phyloP scores from a whole-genome alignment of 2,113 vertebrate genomes.

The cattle (Bos taurus) region DNA sequence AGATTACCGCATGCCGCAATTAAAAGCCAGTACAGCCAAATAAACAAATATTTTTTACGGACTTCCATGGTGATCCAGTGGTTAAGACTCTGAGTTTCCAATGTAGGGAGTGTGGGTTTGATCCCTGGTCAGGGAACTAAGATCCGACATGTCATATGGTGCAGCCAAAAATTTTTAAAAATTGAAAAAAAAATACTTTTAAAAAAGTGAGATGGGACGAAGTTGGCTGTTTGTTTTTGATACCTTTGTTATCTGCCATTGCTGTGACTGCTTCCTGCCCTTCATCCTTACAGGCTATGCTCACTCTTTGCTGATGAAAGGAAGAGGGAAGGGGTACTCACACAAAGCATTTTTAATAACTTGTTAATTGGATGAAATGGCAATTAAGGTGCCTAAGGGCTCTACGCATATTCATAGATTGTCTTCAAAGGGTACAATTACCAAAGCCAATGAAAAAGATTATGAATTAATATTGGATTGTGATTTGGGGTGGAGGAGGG shows the following conservation, averaged over 20 bases:
- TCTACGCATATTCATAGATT: constrained; percentile 23
- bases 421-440: constrained; percentile 54
- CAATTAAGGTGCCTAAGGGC: constrained; percentile 25
- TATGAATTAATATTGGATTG: constrained; percentile 37
- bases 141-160: background rate
- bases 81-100: background rate
- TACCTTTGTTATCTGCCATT: background rate
- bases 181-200: background rate
- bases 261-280: background rate
- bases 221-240: background rate
- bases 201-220: background rate
- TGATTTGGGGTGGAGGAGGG: background rate
- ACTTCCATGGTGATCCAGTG: background rate
- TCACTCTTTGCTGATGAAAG: constrained; percentile 11
- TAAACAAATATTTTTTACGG: background rate
- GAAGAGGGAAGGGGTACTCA: background rate
- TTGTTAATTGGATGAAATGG: constrained; percentile 32
- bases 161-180: background rate
- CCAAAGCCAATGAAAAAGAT: constrained; percentile 34
- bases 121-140: background rate
- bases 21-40: background rate
- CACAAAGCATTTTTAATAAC: constrained; percentile 44
- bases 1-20: accelerated
- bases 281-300: background rate
- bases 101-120: background rate